Conservation (phyloP, 2,888 invertebrate species). For the Eristalis tenax region DNA sequence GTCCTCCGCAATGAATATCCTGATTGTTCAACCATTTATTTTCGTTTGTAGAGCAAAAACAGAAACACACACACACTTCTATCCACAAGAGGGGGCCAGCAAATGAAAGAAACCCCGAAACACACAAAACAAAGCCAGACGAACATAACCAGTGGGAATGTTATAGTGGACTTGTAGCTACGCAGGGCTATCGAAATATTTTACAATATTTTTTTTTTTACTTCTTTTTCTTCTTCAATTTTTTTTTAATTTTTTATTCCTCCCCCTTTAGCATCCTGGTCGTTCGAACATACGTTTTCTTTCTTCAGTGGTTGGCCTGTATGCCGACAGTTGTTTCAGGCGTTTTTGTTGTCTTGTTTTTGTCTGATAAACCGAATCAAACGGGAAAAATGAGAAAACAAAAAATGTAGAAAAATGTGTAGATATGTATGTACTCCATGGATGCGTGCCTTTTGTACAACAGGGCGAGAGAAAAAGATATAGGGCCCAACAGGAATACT, state of each 20-base stretch:
- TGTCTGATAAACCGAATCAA: constrained; percentile 61
- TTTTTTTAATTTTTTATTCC: neutral
- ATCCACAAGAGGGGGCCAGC: neutral
- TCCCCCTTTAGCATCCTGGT: neutral
- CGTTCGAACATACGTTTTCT: constrained; percentile 54
- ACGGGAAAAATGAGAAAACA: neutral
- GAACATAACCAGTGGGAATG: constrained; percentile 61
- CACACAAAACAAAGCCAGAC: constrained; percentile 56
- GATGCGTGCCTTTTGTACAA: constrained; percentile 43
- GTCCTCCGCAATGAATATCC: constrained; percentile 70
- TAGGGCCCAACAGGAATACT: constrained; percentile 22
- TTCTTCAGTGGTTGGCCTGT: constrained; percentile 49
- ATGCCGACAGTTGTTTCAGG: constrained; percentile 54
- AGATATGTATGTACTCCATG: neutral
- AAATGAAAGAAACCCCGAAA: constrained; percentile 41
- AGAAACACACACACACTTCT: neutral
- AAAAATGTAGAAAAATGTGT: constrained; percentile 44
- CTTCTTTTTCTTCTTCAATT: too few relatives aligned
- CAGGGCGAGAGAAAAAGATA: constrained; percentile 41
- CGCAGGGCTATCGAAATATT: constrained; percentile 64
- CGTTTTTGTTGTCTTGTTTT: neutral
- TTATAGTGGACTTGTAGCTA: constrained; percentile 50
- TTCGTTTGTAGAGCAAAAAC: constrained; percentile 29
- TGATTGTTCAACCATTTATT: constrained; percentile 71
- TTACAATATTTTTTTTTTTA: constrained; percentile 45